Percentiles rank a stretch among this genome's conserved stretches.
These are phyloP conservation scores for Porphyrio hochstetteri DNA, from an alignment of 2,113 vertebrate species.

Conservation along the genomic window DNA sequence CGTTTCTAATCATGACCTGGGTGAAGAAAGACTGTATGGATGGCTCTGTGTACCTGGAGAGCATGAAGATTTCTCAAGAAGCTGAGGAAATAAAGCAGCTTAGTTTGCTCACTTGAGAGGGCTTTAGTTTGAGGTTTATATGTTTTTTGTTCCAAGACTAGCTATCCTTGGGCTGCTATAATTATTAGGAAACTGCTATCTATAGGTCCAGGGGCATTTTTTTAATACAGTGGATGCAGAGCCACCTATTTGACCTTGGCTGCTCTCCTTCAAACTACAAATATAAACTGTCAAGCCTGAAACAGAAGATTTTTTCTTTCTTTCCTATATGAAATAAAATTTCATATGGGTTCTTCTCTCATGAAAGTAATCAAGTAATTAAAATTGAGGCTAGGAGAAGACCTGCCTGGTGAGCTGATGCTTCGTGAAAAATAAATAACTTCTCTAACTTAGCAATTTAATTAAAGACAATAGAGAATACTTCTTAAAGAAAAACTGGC, in stretches of 20 bases:
- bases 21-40: not conserved
- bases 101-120: conserved; percentile 10
- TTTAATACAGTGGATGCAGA: conserved; percentile 34
- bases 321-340: conserved; percentile 2
- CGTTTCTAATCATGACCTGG: not conserved
- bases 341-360: not conserved
- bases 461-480: conserved; percentile 33
- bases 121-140: conserved; percentile 27
- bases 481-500: conserved; percentile 8
- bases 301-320: not conserved
- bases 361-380: conserved; percentile 39
- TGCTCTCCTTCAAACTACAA: conserved; percentile 32
- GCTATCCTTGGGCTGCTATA: conserved; percentile 19
- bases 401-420: not conserved
- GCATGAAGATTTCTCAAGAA: not conserved
- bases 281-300: not conserved
- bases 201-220: conserved; percentile 39
- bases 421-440: not conserved
- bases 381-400: conserved; percentile 27
- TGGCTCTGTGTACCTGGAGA: not conserved
- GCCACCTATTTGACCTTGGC: conserved; percentile 40
- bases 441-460: conserved; percentile 29
- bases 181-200: conserved; percentile 42
- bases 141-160: conserved; percentile 23
- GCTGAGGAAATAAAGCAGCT: not conserved